phyloP scores from a whole-genome alignment of 2,113 vertebrate genomes.

The Ageneiosus marmoratus region DNA sequence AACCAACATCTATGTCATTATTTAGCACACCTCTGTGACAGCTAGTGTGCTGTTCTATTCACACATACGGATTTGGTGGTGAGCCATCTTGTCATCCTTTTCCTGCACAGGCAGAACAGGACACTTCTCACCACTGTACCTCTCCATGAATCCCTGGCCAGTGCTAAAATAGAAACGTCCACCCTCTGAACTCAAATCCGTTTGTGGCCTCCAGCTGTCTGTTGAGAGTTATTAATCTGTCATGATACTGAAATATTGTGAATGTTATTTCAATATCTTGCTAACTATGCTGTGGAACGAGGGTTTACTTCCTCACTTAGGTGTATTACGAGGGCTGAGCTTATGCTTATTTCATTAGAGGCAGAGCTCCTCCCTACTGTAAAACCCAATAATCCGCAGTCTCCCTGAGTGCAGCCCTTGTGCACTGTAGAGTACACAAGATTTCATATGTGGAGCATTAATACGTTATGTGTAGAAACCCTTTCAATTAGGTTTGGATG shows the following conservation, averaged over 20 bases:
- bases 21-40: constrained; percentile 42
- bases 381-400: constrained; percentile 52
- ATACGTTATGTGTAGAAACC: not conserved
- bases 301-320: constrained; percentile 6
- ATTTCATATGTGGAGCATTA: constrained; percentile 44
- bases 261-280: constrained; percentile 15
- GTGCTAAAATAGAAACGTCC: constrained; percentile 15
- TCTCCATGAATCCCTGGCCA: constrained; percentile 19
- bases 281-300: not conserved
- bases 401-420: constrained; percentile 35
- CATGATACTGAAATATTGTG: constrained; percentile 18
- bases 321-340: constrained; percentile 31
- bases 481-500: not conserved
- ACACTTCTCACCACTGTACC: constrained; percentile 33
- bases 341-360: constrained; percentile 53
- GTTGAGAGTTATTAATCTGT: constrained; percentile 5
- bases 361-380: constrained; percentile 42
- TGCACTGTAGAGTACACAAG: constrained; percentile 19
- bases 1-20: constrained; percentile 27
- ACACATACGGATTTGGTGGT: constrained; percentile 23
- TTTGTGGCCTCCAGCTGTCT: constrained; percentile 7
- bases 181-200: constrained; percentile 35
- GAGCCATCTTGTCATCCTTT: constrained; percentile 29
- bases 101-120: constrained; percentile 34
- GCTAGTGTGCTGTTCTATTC: constrained; percentile 39